Conservation (phyloP, 2,113 vertebrate species). For the Willisornis vidua region DNA sequence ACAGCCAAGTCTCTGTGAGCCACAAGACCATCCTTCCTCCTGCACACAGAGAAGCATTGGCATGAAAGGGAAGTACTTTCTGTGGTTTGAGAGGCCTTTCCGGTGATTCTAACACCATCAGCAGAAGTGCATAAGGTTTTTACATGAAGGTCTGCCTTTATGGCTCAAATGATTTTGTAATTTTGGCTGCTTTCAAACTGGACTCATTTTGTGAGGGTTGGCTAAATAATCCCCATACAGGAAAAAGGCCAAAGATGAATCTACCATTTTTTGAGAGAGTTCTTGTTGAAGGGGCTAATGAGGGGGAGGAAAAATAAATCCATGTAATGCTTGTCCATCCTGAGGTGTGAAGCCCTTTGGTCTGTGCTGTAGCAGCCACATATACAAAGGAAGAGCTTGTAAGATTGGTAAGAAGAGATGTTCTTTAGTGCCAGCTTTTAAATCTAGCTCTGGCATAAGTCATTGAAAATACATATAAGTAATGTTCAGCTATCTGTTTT, state of each 20-base stretch:
- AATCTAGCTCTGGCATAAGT: not conserved
- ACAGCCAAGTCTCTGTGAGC: not conserved
- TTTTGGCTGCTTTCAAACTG: not conserved
- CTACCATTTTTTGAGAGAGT: not conserved
- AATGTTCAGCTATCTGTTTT: not conserved
- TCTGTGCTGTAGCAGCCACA: not conserved
- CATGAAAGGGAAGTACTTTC: not conserved
- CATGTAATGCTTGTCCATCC: not conserved
- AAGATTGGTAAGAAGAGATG: not conserved
- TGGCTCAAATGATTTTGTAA: not conserved
- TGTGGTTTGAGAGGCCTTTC: conserved; percentile 7
- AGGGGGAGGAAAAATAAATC: rapidly evolving
- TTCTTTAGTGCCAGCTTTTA: not conserved
- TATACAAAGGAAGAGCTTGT: not conserved
- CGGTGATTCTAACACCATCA: not conserved
- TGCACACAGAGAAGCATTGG: not conserved
- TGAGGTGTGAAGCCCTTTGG: not conserved
- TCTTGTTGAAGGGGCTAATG: not conserved
- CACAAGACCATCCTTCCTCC: conserved; percentile 28
- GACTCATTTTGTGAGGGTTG: not conserved
- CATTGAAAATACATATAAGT: not conserved
- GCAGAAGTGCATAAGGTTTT: not conserved
- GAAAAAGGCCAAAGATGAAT: not conserved
- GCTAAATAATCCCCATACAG: not conserved
- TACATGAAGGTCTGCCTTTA: not conserved